Base-by-base conservation (phyloP, 1,140 invertebrate genomes). In the Calycopis cecrops region DNA sequence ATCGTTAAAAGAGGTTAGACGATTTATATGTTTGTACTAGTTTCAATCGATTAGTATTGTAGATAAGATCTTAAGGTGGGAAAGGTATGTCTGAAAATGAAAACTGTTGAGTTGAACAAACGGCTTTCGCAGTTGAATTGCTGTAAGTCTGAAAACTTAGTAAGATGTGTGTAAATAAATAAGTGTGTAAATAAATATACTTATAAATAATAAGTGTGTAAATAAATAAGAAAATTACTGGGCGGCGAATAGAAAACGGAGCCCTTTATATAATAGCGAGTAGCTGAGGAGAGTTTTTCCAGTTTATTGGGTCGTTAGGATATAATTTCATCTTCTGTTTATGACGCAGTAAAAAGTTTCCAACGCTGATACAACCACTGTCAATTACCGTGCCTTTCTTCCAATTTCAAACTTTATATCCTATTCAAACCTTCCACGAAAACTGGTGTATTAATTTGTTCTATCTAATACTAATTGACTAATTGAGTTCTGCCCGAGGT, bases 321-420 rank as follows among this genome's bases (percentile, higher is more conserved):
- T 82, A 82, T 82, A 79, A 82, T 82, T 82, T 82, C 76, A 79
- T 79, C 76, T 77, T 69, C 71, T 79, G 76, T 82, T 82, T 82
- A 82, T 77, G 75, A 62, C 66, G 70, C 57, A 59, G 66, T 77
- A 80, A 81, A 79, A 78, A 77, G 67, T 80, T 78, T 79, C 67
- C 69, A 78, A 66, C 78, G 69, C 71, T 73, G 69, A 77, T 78
- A 79, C 69, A 73, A 73, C 70, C 67, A 76, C 73, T 75, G 77
- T 76, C 79, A 79, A 78, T 78, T 80, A 80, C 73, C 56, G 52
- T 42, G 18, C 35, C 52, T 59, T 58, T 37, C 33, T 54, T 34
- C 40, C 10, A 54, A 33, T 51, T 54, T 54, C 28, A 40, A 40
- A 40, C 16, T 16, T 28, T 28, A 28, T 17, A 3, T 44, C 16